Evolutionary conservation across 2,113 vertebrate species (phyloP), one percentile per base, ranked within the genome.

Genomic region (Dinomys branickii): DNA sequence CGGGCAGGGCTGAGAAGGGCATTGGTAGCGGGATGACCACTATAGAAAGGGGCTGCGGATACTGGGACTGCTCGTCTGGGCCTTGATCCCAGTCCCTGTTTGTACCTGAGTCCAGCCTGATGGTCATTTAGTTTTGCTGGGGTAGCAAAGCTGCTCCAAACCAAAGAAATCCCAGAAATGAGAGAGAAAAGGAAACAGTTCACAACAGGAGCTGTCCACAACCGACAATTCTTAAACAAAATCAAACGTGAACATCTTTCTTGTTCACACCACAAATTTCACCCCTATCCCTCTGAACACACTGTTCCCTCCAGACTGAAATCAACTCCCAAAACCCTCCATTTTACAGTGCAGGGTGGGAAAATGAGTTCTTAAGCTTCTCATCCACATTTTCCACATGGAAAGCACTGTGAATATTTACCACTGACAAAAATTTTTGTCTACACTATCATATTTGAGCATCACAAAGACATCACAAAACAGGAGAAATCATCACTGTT

Each of bases 161-260:
- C 41, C 56, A 17, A 14, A 61, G 28, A n/a, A 69, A 28, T 5
- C 50, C 65, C 28, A 59, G 80, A 54, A 33, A 58, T 41, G 9
- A 61, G 30, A 56, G 30, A 47, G 47, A 0, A 7, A 24, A 35
- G 20, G 47, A 63, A 3, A 14, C 3, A 3, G 10, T 83, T 78
- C 38, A 52, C 41, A 30, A n/a, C 22, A 91, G 41, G 61, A 44
- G 1, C 16, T 4, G 30, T 5, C 41, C 14, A 47, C 19, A 3
- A 0, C 2, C 10, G 41, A 7, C 0, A 5, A n/a, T 28, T 50
- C n/a, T 16, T 12, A 2, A 17, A 9, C 5, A 10, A 56, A 20
- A n/a, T 1, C 5, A 13, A 63, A 58, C 1, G 11, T 26, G 44
- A 6, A 30, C 20, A 9, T 0, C n/a, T 58, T 38, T 16, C 7